Conservation (phyloP, 2,888 invertebrate species). For the Sesia apiformis region DNA sequence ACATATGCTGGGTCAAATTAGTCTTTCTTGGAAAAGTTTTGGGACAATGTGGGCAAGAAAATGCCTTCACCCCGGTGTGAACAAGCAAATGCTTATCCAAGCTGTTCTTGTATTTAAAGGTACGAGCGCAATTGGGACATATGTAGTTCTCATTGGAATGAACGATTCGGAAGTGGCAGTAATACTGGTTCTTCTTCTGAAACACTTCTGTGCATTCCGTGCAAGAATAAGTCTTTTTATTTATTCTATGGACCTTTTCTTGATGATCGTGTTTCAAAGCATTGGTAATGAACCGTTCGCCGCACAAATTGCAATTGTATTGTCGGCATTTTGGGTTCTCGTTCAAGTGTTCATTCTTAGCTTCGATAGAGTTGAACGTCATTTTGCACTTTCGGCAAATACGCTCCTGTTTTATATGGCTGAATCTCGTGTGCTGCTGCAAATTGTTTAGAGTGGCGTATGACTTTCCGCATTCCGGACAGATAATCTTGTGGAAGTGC, state of each 20-base stretch:
- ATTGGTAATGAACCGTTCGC: constrained; percentile 25
- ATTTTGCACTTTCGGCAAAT: constrained; percentile 9
- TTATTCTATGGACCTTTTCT: constrained; percentile 23
- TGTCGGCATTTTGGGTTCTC: constrained; percentile 23
- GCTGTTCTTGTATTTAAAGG: constrained; percentile 18
- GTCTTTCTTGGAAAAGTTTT: constrained; percentile 31
- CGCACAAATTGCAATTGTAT: constrained; percentile 26
- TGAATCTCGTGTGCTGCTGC: constrained; percentile 5
- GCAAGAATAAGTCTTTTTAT: constrained; percentile 20
- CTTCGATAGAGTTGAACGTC: constrained; percentile 13
- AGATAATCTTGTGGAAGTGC: constrained; percentile 42
- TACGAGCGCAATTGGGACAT: constrained; percentile 10
- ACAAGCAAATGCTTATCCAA: constrained; percentile 21
- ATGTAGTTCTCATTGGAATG: constrained; percentile 21
- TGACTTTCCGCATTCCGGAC: constrained; percentile 46
- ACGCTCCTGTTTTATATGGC: neutral
- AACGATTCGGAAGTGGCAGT: constrained; percentile 23
- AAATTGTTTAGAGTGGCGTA: constrained; percentile 32
- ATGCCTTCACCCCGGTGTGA: constrained; percentile 29
- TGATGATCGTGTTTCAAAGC: constrained; percentile 25
- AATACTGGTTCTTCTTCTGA: constrained; percentile 14
- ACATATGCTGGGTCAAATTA: constrained; percentile 29
- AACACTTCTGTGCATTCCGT: constrained; percentile 28
- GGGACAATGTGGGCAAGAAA: constrained; percentile 24
- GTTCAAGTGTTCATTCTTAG: constrained; percentile 17